Conservation (phyloP, 2,113 vertebrate species). For the Peromyscus californicus region DNA sequence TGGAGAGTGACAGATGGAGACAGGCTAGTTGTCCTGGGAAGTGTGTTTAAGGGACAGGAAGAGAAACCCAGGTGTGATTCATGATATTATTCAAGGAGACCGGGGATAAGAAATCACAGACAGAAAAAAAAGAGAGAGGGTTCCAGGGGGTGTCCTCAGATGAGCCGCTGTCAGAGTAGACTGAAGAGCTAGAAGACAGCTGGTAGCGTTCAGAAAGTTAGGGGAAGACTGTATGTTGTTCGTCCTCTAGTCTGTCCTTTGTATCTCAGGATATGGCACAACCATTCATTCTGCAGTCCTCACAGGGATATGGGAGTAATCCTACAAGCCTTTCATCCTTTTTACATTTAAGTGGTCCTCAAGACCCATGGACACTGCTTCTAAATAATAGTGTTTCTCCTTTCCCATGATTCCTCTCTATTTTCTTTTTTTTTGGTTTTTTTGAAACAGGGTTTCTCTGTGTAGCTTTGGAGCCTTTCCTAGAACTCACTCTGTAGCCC, state of each 20-base stretch:
- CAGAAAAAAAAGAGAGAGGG: background rate
- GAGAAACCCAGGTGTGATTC: background rate
- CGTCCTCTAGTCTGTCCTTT: background rate
- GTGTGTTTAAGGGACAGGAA: background rate
- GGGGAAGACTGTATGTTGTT: background rate
- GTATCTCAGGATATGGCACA: background rate
- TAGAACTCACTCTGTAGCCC: too few species aligned
- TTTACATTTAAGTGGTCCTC: background rate
- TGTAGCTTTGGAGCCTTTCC: too few species aligned
- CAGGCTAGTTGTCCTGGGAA: background rate
- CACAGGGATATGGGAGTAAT: background rate
- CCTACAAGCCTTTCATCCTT: background rate
- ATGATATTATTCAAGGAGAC: background rate
- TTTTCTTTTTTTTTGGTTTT: too few species aligned
- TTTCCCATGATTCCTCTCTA: too few species aligned
- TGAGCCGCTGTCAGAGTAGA: background rate
- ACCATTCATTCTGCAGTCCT: too few species aligned
- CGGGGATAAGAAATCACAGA: background rate
- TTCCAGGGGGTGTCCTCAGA: background rate
- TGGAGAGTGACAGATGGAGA: background rate
- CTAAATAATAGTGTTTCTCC: background rate
- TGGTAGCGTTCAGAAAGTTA: background rate
- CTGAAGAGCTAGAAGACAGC: background rate
- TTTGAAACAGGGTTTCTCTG: too few species aligned
- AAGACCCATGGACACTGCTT: background rate